Conservation (phyloP, 2,113 vertebrate genomes). For the Periophthalmus modestus region DNA sequence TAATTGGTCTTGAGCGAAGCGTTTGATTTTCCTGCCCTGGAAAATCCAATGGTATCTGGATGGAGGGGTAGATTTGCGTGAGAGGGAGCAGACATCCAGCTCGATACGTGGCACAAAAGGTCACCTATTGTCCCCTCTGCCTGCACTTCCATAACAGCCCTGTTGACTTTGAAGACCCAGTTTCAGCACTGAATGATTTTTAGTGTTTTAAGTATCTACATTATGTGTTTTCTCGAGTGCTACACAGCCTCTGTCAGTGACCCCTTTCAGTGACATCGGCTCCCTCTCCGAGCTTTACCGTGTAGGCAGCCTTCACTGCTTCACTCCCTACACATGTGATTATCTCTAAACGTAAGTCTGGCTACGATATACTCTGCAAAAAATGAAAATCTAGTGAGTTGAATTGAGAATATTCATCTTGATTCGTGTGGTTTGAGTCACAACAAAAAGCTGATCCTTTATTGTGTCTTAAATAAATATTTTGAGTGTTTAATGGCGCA, state of each 20-base stretch:
- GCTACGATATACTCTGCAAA: slow-evolving; percentile 26
- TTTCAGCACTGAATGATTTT: background rate
- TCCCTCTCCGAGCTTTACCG: slow-evolving; percentile 5
- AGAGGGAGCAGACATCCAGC: slow-evolving; percentile 41
- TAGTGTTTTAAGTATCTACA: background rate
- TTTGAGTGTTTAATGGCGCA: background rate
- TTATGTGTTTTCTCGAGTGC: slow-evolving; percentile 16
- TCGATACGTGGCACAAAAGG: slow-evolving; percentile 64
- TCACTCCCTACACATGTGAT: slow-evolving; percentile 32
- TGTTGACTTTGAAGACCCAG: background rate
- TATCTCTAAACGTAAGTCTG: slow-evolving; percentile 38
- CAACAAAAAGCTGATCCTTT: background rate
- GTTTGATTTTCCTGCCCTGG: slow-evolving; percentile 75
- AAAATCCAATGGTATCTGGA: slow-evolving; percentile 72
- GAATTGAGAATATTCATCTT: background rate
- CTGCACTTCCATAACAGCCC: slow-evolving; percentile 20
- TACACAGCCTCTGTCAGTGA: background rate
- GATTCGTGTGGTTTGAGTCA: background rate
- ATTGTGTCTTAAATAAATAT: too few relatives aligned
- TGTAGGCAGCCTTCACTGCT: background rate
- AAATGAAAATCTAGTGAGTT: background rate
- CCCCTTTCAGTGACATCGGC: slow-evolving; percentile 39
- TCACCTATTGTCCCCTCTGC: slow-evolving; percentile 50
- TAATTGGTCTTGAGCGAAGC: slow-evolving; percentile 69
- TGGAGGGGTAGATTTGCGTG: slow-evolving; percentile 12